A percentile compares a stretch with the other conserved stretches of the same genome.
phyloP scores from a whole-genome alignment of 2,797 vertebrate genomes.

The Premnoplex brunnescens region DNA sequence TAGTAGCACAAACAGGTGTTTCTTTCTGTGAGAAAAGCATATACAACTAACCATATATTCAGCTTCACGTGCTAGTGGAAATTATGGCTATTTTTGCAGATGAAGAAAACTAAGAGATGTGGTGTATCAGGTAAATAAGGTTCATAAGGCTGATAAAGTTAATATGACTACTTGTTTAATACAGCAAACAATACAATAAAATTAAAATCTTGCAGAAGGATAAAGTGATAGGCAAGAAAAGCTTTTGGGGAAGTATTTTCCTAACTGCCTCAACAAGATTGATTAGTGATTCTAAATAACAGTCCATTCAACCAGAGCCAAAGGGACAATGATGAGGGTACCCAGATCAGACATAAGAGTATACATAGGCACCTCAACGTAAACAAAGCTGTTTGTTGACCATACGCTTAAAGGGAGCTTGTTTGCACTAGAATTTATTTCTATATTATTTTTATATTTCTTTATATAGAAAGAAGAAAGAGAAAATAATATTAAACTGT shows the following conservation, averaged over 20 bases:
- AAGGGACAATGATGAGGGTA: not conserved
- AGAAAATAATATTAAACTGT: not conserved
- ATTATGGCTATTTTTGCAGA: not conserved
- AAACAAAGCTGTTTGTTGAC: not conserved
- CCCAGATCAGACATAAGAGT: not conserved
- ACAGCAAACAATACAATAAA: not conserved
- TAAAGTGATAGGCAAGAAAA: not conserved
- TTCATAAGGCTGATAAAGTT: not conserved
- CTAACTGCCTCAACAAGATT: not conserved
- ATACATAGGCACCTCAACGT: accelerated
- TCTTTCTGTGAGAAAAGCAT: not conserved
- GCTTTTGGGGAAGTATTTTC: not conserved
- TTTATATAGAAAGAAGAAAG: not conserved
- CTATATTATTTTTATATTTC: not conserved
- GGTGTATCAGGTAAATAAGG: not conserved
- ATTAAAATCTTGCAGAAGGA: not conserved
- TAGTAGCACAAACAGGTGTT: not conserved
- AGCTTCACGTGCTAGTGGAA: not conserved
- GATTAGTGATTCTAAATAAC: not conserved
- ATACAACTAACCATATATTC: not conserved
- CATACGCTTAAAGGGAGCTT: not conserved
- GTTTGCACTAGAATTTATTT: not conserved
- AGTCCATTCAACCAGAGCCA: not conserved
- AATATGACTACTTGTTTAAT: not conserved
- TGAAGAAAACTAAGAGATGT: not conserved